A percentile compares a stretch with the other conserved stretches of the same genome.
phyloP scores from a whole-genome alignment of 1,140 invertebrate genomes.

The Heliconius hewitsoni region DNA sequence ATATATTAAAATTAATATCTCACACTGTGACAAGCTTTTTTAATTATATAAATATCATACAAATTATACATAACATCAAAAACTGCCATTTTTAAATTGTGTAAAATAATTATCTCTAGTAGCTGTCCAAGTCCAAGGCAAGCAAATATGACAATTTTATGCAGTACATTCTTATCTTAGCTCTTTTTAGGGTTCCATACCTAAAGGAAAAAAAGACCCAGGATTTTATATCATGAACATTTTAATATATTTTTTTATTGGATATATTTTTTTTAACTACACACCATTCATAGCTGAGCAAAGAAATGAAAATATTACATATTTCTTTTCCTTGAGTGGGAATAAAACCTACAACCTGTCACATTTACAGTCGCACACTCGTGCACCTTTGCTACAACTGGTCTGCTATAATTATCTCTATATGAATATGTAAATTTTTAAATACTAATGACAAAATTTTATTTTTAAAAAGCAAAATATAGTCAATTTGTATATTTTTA shows the following conservation, averaged over 20 bases:
- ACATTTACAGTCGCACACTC: no score
- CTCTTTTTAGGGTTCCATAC: neutral
- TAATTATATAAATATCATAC: conserved; percentile 32
- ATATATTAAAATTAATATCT: conserved; percentile 28
- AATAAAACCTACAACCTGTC: no score
- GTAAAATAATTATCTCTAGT: conserved; percentile 26
- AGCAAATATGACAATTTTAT: conserved; percentile 23
- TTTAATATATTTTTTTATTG: neutral
- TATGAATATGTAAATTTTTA: no score
- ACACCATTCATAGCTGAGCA: no score
- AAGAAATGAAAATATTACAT: no score
- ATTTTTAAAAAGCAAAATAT: no score
- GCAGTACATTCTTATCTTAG: neutral
- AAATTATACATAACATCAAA: conserved; percentile 31
- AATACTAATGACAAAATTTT: no score
- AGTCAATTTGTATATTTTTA: conserved; percentile 1
- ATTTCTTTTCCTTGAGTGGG: no score
- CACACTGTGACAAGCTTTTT: conserved; percentile 32
- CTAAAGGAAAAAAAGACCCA: no score
- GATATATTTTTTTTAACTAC: neutral
- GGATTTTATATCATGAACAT: neutral
- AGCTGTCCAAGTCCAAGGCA: conserved; percentile 18
- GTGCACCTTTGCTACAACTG: no score
- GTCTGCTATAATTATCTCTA: no score
- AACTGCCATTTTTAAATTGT: conserved; percentile 8